Evolutionary conservation across 2,888 invertebrate species (phyloP), one percentile per base, ranked within the genome.

Genomic region (Hydroisotoma schaefferi): DNA sequence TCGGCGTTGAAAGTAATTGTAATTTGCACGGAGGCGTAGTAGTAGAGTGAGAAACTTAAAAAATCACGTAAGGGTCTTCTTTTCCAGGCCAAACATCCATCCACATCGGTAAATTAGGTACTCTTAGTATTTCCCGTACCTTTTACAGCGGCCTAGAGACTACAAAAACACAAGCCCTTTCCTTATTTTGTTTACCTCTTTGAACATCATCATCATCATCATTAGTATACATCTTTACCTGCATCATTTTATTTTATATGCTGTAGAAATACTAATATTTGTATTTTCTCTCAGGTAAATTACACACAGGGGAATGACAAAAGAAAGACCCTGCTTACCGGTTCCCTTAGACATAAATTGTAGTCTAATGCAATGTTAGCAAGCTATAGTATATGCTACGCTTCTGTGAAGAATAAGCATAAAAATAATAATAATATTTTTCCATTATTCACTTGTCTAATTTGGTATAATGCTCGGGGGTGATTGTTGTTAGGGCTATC

Each of bases 1-100:
- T 46, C 23, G n/a, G 25, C 5, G 5, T 46, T 46, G 2, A 12
- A 25, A 46, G 5, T 49, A 38, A 51, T 29, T 26, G 53, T 64
- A 65, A 65, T 65, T 65, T 61, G 65, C 65, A 65, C 65, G 59
- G 46, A 48, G 28, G 53, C 28, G 29, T n/a, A n/a, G n/a, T n/a
- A n/a, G n/a, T n/a, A n/a, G n/a, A n/a, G n/a, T n/a, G n/a, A n/a
- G n/a, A n/a, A n/a, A n/a, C 26, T 27, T 15, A 26, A 55, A 55
- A 44, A 20, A 26, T 3, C 25, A 38, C 55, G 29, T 18, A 33
- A 29, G 15, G 28, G 28, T 26, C 29, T 51, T 26, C 23, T 20
- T 15, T 26, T 26, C 28, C 29, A 18, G 28, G 51, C n/a, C n/a
- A n/a, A 15, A 40, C n/a, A 20, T 5, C 40, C 20, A 15, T 6